Percentiles rank a stretch among this genome's conserved stretches.
These are phyloP conservation scores for Lagorchestes hirsutus DNA, from an alignment of 2,797 vertebrate species.

Conservation along the genomic window DNA sequence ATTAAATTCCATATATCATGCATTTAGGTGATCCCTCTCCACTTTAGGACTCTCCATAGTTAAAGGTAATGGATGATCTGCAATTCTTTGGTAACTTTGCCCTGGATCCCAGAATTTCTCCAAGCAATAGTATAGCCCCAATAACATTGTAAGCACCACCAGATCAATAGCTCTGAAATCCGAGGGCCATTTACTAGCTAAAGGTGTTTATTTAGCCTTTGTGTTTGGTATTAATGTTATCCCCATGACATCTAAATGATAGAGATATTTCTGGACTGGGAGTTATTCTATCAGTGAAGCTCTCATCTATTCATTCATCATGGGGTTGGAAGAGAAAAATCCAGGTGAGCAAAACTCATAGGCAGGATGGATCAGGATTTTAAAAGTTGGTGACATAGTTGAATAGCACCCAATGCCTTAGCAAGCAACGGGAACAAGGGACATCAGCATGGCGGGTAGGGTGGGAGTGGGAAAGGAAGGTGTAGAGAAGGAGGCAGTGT, in stretches of 20 bases:
- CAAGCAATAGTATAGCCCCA: conserved; percentile 75
- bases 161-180: conserved; percentile 83
- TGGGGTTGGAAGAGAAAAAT: conserved; percentile 57
- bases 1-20: neutral
- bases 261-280: conserved; percentile 76
- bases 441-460: neutral
- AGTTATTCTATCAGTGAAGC: conserved; percentile 64
- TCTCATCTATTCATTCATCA: conserved; percentile 66
- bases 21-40: conserved; percentile 22
- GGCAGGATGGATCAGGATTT: conserved; percentile 59
- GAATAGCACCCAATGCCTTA: conserved; percentile 65
- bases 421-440: conserved; percentile 52
- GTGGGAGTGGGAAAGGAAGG: neutral
- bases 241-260: conserved; percentile 73
- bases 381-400: conserved; percentile 57
- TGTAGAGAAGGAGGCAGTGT: neutral
- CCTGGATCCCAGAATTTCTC: conserved; percentile 78
- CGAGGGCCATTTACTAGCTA: conserved; percentile 76
- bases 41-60: conserved; percentile 54
- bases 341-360: conserved; percentile 65
- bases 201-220: conserved; percentile 81
- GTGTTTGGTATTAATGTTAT: conserved; percentile 76
- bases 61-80: conserved; percentile 69
- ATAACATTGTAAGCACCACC: conserved; percentile 78
- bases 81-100: conserved; percentile 74